phyloP scores from a whole-genome alignment of 2,797 vertebrate species.

The Lophotriccus pileatus region DNA sequence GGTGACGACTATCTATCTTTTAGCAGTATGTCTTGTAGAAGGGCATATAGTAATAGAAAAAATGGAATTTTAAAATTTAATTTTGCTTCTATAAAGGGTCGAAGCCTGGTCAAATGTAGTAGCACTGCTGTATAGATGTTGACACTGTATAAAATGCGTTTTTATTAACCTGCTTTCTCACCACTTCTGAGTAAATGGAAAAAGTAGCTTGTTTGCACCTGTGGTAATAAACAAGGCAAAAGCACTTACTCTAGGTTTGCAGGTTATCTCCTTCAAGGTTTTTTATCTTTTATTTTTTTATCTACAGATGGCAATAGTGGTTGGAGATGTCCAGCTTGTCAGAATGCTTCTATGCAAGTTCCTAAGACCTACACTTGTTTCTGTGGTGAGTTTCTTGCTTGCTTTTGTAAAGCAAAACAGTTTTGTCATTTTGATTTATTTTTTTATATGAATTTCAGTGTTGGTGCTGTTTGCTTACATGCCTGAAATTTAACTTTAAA shows the following conservation, averaged over 20 bases:
- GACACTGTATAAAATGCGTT: background rate
- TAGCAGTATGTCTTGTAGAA: background rate
- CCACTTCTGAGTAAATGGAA: background rate
- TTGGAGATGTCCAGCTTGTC: slow-evolving; percentile 97
- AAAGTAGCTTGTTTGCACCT: background rate
- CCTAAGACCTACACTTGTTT: slow-evolving; percentile 92
- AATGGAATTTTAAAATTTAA: background rate
- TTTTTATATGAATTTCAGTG: background rate
- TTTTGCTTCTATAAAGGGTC: background rate
- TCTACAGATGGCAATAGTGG: slow-evolving; percentile 86
- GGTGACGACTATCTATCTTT: background rate
- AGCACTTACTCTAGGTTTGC: background rate
- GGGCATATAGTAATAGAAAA: background rate
- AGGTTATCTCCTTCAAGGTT: background rate
- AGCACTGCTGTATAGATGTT: background rate
- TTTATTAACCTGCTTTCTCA: background rate
- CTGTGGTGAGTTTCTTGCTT: slow-evolving; percentile 85
- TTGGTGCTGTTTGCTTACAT: background rate
- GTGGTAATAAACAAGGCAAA: background rate
- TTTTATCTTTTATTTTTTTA: background rate
- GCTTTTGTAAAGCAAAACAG: background rate
- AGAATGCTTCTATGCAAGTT: slow-evolving; percentile 87
- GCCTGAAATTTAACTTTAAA: background rate
- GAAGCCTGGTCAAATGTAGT: background rate
- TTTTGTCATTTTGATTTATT: background rate